These are phyloP conservation scores for Ataeniobius toweri DNA, from an alignment of 2,797 vertebrate genomes.

Conservation along the genomic window DNA sequence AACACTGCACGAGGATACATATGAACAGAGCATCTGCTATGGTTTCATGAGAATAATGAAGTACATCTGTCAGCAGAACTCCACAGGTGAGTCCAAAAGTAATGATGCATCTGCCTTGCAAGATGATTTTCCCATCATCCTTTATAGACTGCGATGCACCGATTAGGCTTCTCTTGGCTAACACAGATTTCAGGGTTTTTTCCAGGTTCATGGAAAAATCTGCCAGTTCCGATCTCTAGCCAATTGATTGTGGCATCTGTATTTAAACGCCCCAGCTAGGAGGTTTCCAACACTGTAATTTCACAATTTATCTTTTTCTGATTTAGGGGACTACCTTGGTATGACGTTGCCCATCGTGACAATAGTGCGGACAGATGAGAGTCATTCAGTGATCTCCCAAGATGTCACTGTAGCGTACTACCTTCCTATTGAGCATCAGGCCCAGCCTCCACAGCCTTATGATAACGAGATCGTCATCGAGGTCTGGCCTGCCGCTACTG, in stretches of 20 bases:
- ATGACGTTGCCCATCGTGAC: constrained; percentile 90
- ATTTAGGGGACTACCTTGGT: constrained; percentile 85
- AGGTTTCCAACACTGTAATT: no score
- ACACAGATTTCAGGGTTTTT: background rate
- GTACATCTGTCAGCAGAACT: constrained; percentile 92
- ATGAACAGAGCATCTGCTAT: constrained; percentile 91
- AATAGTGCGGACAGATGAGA: constrained; percentile 81
- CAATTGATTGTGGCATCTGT: background rate
- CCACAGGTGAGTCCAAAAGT: constrained; percentile 78
- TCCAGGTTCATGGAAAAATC: background rate
- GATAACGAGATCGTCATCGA: constrained; percentile 85
- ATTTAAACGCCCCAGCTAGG: background rate
- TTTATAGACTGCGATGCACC: background rate
- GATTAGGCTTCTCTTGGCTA: background rate
- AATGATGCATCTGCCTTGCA: background rate
- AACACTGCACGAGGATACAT: constrained; percentile 84
- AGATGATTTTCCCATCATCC: background rate
- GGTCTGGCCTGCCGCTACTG: constrained; percentile 84
- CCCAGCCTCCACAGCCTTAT: constrained; percentile 79
- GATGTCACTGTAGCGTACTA: constrained; percentile 86
- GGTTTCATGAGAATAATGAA: constrained; percentile 94
- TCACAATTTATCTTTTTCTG: background rate
- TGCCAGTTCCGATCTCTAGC: background rate
- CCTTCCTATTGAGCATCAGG: constrained; percentile 84
- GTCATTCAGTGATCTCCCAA: constrained; percentile 65